Conservation (phyloP, 1,140 invertebrate species). For the Drosophila santomea region DNA sequence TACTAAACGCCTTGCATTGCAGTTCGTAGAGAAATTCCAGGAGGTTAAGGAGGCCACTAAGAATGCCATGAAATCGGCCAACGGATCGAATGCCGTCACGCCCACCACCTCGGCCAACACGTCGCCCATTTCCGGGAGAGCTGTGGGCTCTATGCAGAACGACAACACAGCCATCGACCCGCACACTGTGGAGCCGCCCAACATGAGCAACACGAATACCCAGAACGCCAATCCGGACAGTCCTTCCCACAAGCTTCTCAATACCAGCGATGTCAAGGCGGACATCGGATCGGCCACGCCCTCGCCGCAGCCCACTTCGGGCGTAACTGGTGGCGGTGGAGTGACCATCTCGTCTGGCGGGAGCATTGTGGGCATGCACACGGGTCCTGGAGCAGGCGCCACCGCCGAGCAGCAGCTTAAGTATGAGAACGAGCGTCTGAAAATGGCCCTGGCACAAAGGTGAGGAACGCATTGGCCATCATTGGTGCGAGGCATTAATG, state of each 20-base stretch:
- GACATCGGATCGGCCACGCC: slow-evolving; percentile 74
- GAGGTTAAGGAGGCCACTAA: slow-evolving; percentile 98
- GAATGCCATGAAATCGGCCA: slow-evolving; percentile 88
- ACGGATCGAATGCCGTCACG: slow-evolving; percentile 91
- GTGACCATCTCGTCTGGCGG: slow-evolving; percentile 76
- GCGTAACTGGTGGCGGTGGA: slow-evolving; percentile 42
- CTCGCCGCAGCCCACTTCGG: slow-evolving; percentile 62
- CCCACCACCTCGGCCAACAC: slow-evolving; percentile 94
- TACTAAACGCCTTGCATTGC: background rate
- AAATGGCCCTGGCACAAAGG: slow-evolving; percentile 97
- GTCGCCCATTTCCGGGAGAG: slow-evolving; percentile 91
- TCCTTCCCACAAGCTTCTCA: slow-evolving; percentile 81
- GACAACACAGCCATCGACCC: slow-evolving; percentile 83
- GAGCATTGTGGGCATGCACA: slow-evolving; percentile 78
- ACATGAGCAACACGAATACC: slow-evolving; percentile 81
- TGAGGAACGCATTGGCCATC: slow-evolving; percentile 79
- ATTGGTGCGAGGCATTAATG: background rate
- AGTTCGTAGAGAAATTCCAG: slow-evolving; percentile 99
- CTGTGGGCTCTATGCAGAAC: slow-evolving; percentile 85
- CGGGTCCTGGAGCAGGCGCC: slow-evolving; percentile 76
- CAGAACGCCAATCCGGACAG: slow-evolving; percentile 84
- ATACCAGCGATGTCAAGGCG: slow-evolving; percentile 65
- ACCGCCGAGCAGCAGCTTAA: slow-evolving; percentile 95
- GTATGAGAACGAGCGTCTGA: slow-evolving; percentile 98
- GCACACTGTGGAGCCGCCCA: slow-evolving; percentile 85